Evolutionary conservation across 2,888 invertebrate genomes (phyloP).

Genomic region (Eurytoma californica): DNA sequence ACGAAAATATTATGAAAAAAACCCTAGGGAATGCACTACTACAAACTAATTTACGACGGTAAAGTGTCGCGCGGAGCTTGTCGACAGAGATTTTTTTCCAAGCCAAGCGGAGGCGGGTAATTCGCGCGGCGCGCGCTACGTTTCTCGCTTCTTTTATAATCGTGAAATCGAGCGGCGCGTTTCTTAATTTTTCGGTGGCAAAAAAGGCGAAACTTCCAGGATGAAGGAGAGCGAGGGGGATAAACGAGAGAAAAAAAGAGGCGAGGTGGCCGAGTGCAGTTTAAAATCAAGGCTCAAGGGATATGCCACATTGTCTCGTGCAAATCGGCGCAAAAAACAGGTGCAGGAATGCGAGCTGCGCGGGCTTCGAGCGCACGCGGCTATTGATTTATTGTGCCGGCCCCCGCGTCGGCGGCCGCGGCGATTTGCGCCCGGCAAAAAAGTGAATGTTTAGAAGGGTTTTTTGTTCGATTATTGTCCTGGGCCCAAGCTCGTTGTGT

Average conservation of each 20-base stretch:
- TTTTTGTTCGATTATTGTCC: not conserved
- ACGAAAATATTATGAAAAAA: too few species aligned
- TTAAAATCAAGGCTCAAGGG: not conserved
- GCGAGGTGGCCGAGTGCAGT: not conserved
- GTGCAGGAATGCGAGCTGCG: slow-evolving; percentile 25
- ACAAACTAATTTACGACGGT: not conserved
- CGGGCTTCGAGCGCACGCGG: too few species aligned
- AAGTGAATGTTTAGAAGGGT: not conserved
- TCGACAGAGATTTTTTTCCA: too few species aligned
- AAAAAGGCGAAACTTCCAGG: not conserved
- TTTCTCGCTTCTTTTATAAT: slow-evolving; percentile 4
- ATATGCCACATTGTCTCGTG: slow-evolving; percentile 26
- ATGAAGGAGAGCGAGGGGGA: not conserved
- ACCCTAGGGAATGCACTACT: not conserved
- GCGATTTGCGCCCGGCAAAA: not conserved
- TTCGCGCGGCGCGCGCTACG: not conserved
- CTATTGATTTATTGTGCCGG: not conserved
- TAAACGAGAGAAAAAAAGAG: not conserved
- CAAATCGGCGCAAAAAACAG: slow-evolving; percentile 22
- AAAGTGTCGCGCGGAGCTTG: too few species aligned
- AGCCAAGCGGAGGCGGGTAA: not conserved
- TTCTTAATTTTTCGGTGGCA: slow-evolving; percentile 37
- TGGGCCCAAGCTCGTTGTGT: not conserved
- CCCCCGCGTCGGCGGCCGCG: too few species aligned
- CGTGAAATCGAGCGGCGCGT: slow-evolving; percentile 17